phyloP scores from a whole-genome alignment of 2,113 vertebrate species.

The Shinisaurus crocodilurus region DNA sequence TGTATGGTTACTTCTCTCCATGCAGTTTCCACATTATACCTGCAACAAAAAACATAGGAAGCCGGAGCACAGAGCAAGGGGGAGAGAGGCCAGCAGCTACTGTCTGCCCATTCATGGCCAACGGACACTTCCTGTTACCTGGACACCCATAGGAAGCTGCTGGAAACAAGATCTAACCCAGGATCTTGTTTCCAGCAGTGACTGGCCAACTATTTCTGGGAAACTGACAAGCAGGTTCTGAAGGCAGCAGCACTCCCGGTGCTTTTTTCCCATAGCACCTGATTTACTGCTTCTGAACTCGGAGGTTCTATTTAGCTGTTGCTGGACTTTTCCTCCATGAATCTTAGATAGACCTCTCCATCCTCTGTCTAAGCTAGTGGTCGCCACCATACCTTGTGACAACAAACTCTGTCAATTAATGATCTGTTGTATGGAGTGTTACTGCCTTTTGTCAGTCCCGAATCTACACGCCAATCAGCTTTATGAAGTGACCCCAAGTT shows the following conservation, averaged over 20 bases:
- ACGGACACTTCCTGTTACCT: background rate
- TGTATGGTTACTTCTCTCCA: constrained; percentile 5
- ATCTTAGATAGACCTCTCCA: background rate
- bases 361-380: background rate
- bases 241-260: too few species aligned
- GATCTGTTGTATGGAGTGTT: too few species aligned
- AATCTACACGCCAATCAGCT: too few species aligned
- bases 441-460: too few species aligned
- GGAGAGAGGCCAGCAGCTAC: background rate
- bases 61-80: background rate
- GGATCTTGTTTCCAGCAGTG: too few species aligned
- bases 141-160: background rate
- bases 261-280: background rate
- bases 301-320: background rate
- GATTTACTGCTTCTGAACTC: background rate
- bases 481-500: too few species aligned
- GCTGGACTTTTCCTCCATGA: background rate
- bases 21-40: background rate
- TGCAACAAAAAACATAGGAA: background rate
- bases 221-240: too few species aligned
- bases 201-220: too few species aligned
- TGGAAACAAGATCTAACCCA: background rate
- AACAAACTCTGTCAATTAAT: background rate
- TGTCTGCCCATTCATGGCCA: background rate
- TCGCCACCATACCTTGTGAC: background rate